Conservation (phyloP, 2,113 vertebrate genomes). For the Pterophyllum scalare region DNA sequence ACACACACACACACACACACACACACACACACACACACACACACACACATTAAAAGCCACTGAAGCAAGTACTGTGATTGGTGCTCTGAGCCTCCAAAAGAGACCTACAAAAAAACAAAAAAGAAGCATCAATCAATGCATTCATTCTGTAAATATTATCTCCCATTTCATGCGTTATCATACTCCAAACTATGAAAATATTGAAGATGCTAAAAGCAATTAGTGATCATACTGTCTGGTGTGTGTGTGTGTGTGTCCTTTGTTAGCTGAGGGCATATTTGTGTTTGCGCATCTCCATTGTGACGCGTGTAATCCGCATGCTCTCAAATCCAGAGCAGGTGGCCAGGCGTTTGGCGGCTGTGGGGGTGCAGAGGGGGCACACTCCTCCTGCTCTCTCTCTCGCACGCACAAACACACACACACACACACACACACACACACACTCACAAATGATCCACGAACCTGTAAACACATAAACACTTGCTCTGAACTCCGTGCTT, state of each 20-base stretch:
- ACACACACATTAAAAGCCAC: background rate
- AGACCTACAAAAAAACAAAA: background rate
- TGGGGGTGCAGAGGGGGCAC: conserved; percentile 66
- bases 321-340: conserved; percentile 83
- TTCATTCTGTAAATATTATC: background rate
- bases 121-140: background rate
- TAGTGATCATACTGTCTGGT: conserved; percentile 34
- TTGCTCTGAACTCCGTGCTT: background rate
- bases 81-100: background rate
- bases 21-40: background rate
- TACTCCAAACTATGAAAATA: conserved; percentile 45
- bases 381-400: conserved; percentile 56
- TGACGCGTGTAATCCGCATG: conserved; percentile 81
- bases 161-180: background rate
- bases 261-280: conserved; percentile 71
- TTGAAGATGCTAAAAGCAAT: conserved; percentile 59
- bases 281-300: conserved; percentile 79
- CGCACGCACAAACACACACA: conserved; percentile 50
- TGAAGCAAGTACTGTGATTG: background rate
- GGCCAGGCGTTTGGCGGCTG: conserved; percentile 77
- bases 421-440: background rate
- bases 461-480: conserved; percentile 5
- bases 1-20: background rate
- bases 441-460: conserved; percentile 25
- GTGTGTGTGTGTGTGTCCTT: conserved; percentile 44